Evolutionary conservation across 2,888 invertebrate species (phyloP), one percentile per base, ranked within the genome.

Genomic region (Chrysolina haemoptera): DNA sequence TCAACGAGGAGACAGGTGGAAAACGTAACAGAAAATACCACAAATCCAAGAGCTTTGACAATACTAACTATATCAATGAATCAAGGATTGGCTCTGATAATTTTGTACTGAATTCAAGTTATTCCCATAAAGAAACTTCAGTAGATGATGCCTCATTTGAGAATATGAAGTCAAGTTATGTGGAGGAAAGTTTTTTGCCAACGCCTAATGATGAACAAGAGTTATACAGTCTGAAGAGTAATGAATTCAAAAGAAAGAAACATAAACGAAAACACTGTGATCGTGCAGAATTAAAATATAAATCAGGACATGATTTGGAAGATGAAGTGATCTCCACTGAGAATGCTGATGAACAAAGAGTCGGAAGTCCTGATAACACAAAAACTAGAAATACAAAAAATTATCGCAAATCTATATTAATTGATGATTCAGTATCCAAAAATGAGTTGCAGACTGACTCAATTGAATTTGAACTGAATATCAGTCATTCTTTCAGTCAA

Each of bases 171-270:
- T 43, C n/a, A 16, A 63, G 12, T 8, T 5, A 2, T 18, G 6
- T 0, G 5, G 12, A 53, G 12, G 53, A 53, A 53, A 20, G 53
- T 53, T 53, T 53, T 12, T 20, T 12, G 16, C 16, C 9, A 11
- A 35, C 6, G 35, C 35, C 35, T 35, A 8, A 35, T 35, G 35
- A 8, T 35, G 35, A 35, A 35, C 4, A 35, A 35, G 8, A 35
- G 8, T 35, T 35, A 35, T 35, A 35, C 35, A 35, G 35, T 35
- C 8, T 35, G 35, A 35, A 35, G 35, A 35, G 35, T 35, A 35
- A 43, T 14, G 14, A 43, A 14, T 14, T 43, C 5, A 62, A 62
- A 62, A 18, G 27, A 62, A 62, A 62, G 16, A 63, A 63, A 43
- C 40, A 43, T 16, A 41, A 63, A 63, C 14, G 10, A 43, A 16